Evolutionary conservation across 2,888 invertebrate genomes (phyloP).

Genomic region (Zonitis immaculata): DNA sequence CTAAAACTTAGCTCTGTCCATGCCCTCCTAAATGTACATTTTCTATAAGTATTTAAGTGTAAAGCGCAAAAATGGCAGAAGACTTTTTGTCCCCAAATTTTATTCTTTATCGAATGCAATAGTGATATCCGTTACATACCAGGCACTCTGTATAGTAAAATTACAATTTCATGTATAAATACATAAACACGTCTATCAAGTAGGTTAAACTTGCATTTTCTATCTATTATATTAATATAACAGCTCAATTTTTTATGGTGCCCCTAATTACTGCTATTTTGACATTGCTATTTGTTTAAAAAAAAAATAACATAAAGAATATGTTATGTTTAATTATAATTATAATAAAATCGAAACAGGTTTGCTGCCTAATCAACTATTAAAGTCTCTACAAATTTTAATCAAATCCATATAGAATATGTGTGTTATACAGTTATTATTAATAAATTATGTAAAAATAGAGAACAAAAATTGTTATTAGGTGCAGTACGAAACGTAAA

Average conservation of each 20-base stretch:
- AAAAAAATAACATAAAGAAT: background rate
- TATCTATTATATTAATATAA: no score
- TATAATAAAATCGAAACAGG: background rate
- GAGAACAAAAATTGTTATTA: slow-evolving; percentile 15
- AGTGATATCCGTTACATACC: no score
- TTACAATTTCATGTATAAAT: background rate
- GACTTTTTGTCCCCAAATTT: no score
- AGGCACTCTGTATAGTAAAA: no score
- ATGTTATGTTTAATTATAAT: background rate
- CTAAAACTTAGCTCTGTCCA: no score
- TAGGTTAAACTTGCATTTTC: slow-evolving; percentile 30
- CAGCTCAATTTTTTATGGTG: slow-evolving; percentile 15
- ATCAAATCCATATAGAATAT: slow-evolving; percentile 11
- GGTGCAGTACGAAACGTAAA: slow-evolving; percentile 27
- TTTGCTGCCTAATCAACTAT: background rate
- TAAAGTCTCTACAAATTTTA: slow-evolving; percentile 11
- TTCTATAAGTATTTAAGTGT: no score
- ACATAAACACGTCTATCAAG: slow-evolving; percentile 11
- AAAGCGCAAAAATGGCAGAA: no score
- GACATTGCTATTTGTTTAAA: slow-evolving; percentile 12
- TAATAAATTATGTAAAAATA: slow-evolving; percentile 3
- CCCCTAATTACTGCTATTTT: slow-evolving; percentile 18
- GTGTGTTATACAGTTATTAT: slow-evolving; percentile 9
- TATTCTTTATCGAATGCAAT: no score
- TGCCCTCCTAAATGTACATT: no score